Evolutionary conservation across 2,797 vertebrate genomes (phyloP).

Genomic region (Pipistrellus nathusii): DNA sequence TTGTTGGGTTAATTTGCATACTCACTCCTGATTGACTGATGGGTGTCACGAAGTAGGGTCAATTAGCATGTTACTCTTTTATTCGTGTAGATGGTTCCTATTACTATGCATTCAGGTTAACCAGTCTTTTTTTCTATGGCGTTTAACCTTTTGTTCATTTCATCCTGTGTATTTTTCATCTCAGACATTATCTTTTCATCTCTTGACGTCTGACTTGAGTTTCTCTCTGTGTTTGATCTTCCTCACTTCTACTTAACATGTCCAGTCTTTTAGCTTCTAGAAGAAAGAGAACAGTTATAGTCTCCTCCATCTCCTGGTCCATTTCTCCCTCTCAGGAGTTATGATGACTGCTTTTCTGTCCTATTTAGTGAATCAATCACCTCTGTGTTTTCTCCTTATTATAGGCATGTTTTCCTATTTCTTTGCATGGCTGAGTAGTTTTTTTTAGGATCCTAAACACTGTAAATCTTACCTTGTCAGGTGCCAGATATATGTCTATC

Average conservation of each 20-base stretch:
- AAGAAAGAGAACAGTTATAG: neutral
- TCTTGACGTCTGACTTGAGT: neutral
- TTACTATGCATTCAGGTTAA: neutral
- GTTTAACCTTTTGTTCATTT: neutral
- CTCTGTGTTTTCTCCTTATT: neutral
- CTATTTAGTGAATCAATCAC: neutral
- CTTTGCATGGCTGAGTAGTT: neutral
- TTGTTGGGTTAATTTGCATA: too few species aligned
- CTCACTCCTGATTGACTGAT: too few species aligned
- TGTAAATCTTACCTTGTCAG: neutral
- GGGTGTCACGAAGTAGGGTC: too few species aligned
- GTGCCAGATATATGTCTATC: neutral
- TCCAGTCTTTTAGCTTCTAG: neutral
- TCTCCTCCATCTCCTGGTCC: neutral
- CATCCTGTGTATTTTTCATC: neutral
- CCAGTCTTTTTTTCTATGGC: neutral
- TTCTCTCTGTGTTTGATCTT: neutral
- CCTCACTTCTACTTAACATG: neutral
- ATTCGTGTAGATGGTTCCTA: neutral
- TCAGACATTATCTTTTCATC: neutral
- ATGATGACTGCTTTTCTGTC: neutral
- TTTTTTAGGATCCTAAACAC: neutral
- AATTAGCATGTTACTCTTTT: too few species aligned
- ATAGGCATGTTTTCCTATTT: accelerated
- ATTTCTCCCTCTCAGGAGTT: neutral